These are phyloP conservation scores for Perca schrenkii DNA, from an alignment of 2,113 vertebrate species.

Conservation along the genomic window DNA sequence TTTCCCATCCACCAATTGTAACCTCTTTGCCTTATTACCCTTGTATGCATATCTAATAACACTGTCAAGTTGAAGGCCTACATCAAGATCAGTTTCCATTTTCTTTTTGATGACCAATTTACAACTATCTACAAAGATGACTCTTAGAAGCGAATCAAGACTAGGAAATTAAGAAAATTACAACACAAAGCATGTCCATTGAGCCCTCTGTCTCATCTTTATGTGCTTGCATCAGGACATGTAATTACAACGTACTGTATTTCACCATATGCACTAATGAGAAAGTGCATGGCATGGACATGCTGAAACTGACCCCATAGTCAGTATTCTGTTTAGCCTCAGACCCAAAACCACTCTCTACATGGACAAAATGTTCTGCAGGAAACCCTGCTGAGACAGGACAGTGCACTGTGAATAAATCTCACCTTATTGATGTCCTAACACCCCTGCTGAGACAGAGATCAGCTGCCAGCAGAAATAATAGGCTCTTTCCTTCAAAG, in stretches of 20 bases:
- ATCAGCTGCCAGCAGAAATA: constrained; percentile 37
- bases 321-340: background rate
- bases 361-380: background rate
- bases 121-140: background rate
- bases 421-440: constrained; percentile 29
- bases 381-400: background rate
- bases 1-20: background rate
- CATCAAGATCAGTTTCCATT: background rate
- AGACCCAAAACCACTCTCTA: background rate
- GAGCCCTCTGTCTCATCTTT: background rate
- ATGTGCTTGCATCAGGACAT: constrained; percentile 2
- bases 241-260: background rate
- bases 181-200: background rate
- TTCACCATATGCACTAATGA: background rate
- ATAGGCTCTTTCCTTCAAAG: constrained; percentile 15
- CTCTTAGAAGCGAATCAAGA: background rate
- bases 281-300: too few species aligned
- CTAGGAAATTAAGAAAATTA: background rate
- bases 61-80: background rate
- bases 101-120: background rate
- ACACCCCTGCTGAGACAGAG: constrained; percentile 29
- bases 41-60: background rate
- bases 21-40: too few species aligned
- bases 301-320: background rate
- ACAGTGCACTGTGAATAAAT: constrained; percentile 28